Percentiles rank a stretch among this genome's conserved stretches.
Evolutionary conservation across 2,113 vertebrate species (phyloP).

Genomic region (Halcyon malimbica): DNA sequence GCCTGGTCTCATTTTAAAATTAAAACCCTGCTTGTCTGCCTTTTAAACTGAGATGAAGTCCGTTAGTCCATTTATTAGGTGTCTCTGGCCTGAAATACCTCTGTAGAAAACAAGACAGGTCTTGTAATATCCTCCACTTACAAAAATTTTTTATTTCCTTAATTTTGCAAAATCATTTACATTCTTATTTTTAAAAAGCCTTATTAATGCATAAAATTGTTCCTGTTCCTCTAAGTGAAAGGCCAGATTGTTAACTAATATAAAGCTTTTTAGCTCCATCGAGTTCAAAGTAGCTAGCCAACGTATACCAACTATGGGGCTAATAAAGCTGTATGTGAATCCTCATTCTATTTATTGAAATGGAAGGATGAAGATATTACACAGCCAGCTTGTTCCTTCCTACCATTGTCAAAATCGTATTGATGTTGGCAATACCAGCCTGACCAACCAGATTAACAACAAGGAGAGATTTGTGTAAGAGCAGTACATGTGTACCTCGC

Average conservation of each 20-base stretch:
- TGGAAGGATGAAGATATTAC: background rate
- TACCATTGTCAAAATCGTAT: background rate
- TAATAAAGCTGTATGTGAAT: background rate
- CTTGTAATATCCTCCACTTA: background rate
- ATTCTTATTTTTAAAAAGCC: background rate
- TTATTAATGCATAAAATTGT: background rate
- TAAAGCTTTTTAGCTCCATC: background rate
- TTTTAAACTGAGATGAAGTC: background rate
- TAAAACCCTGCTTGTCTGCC: background rate
- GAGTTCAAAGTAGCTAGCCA: background rate
- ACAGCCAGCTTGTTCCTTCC: background rate
- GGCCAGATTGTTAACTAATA: background rate
- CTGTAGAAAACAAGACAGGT: background rate
- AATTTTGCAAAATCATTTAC: background rate
- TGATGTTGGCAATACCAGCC: background rate
- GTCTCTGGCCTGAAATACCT: background rate
- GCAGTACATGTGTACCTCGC: background rate
- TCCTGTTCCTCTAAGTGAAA: background rate
- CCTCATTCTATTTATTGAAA: background rate
- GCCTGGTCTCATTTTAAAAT: background rate
- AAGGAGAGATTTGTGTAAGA: constrained; percentile 34
- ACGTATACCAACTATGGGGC: background rate
- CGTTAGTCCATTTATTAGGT: background rate
- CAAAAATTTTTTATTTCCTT: background rate
- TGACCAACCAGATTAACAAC: background rate